These are phyloP conservation scores for Dermochelys coriacea DNA, from an alignment of 2,797 vertebrate species.

Conservation along the genomic window DNA sequence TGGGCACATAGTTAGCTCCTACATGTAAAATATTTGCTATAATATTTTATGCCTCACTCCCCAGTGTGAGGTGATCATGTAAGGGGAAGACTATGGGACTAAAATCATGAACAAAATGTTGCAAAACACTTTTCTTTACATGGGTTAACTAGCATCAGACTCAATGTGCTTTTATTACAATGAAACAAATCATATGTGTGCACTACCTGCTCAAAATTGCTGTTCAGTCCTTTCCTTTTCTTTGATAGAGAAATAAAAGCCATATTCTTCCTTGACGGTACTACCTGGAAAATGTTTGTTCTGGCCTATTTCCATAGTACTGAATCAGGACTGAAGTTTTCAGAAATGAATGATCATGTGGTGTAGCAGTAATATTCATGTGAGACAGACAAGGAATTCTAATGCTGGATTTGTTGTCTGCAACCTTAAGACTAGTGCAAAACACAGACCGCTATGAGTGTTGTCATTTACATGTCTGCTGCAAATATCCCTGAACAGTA, in stretches of 20 bases:
- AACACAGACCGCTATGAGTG: not conserved
- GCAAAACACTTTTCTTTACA: not conserved
- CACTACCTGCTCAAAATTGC: not conserved
- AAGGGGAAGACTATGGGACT: not conserved
- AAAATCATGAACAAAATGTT: not conserved
- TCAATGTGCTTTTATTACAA: not conserved
- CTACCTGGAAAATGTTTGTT: not conserved
- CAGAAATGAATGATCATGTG: not conserved
- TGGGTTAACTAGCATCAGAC: not conserved
- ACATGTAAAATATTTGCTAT: not conserved
- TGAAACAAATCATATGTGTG: not conserved
- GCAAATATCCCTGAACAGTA: not conserved
- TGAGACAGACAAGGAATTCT: not conserved
- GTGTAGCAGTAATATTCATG: not conserved
- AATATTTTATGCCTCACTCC: not conserved
- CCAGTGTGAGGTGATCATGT: not conserved
- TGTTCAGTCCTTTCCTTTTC: not conserved
- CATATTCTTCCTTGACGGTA: not conserved
- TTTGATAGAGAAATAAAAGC: not conserved
- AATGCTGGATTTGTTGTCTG: not conserved
- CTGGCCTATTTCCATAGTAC: not conserved
- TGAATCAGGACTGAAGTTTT: not conserved
- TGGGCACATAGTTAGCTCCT: not conserved
- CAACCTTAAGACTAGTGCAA: not conserved
- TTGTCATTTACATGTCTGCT: not conserved